Conservation (phyloP, 2,888 invertebrate species). For the Limnephilus rhombicus region DNA sequence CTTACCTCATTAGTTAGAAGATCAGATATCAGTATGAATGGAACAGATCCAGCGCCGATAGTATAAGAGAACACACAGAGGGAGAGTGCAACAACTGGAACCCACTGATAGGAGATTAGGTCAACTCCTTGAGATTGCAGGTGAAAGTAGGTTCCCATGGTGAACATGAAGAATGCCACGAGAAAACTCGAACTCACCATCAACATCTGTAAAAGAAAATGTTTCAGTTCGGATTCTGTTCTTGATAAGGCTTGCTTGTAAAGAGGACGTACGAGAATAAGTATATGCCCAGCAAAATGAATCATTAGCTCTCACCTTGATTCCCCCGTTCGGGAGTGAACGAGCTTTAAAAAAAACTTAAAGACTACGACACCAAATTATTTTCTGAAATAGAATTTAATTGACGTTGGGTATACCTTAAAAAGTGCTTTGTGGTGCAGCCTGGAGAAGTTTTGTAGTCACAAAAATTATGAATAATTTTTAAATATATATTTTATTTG, state of each 20-base stretch:
- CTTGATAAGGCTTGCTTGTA: neutral
- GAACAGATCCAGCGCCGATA: constrained; percentile 53
- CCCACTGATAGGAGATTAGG: constrained; percentile 41
- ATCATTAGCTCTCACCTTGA: too few relatives aligned
- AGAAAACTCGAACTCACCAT: constrained; percentile 45
- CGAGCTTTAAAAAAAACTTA: neutral
- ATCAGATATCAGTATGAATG: constrained; percentile 54
- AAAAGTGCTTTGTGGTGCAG: too few relatives aligned
- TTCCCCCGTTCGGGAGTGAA: neutral
- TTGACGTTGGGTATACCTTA: too few relatives aligned
- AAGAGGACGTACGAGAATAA: neutral
- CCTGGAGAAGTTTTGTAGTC: too few relatives aligned
- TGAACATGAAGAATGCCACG: constrained; percentile 47
- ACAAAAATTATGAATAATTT: too few relatives aligned
- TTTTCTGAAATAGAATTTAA: too few relatives aligned
- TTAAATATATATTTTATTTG: too few relatives aligned
- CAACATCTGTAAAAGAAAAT: constrained; percentile 27
- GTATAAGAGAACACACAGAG: constrained; percentile 58
- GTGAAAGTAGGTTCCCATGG: constrained; percentile 48
- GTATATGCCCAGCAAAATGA: too few relatives aligned
- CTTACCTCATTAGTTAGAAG: constrained; percentile 57
- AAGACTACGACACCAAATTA: too few relatives aligned
- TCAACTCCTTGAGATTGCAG: constrained; percentile 40
- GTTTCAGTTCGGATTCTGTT: too few relatives aligned
- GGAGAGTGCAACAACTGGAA: constrained; percentile 54